phyloP scores from a whole-genome alignment of 2,113 vertebrate genomes.

The Corythaeola cristata region DNA sequence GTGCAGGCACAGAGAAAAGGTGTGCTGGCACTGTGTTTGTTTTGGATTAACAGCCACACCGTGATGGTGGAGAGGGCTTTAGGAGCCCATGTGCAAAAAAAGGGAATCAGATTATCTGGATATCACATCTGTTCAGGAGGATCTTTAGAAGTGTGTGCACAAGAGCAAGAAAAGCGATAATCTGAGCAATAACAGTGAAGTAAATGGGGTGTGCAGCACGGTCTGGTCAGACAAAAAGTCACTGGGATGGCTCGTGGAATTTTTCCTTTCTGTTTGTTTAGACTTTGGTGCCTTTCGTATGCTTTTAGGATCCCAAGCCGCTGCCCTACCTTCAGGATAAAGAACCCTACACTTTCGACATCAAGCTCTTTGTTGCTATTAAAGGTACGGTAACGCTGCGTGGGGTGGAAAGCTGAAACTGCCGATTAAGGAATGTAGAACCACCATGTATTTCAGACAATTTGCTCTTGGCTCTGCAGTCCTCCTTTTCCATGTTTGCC shows the following conservation, averaged over 20 bases:
- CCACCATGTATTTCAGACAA: not conserved
- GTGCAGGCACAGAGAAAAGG: not conserved
- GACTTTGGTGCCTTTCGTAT: not conserved
- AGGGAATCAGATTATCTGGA: not conserved
- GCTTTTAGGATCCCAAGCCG: constrained; percentile 85
- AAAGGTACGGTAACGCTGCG: constrained; percentile 80
- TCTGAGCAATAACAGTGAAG: not conserved
- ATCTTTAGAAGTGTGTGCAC: not conserved
- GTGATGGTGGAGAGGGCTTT: not conserved
- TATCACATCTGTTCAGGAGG: not conserved
- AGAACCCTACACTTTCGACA: constrained; percentile 88
- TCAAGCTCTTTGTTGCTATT: constrained; percentile 87
- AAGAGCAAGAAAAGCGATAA: not conserved
- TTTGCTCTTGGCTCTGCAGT: not conserved
- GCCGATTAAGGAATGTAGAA: not conserved
- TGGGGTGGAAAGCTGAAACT: not conserved
- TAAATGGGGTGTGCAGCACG: not conserved
- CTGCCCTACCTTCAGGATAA: constrained; percentile 88
- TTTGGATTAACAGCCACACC: rapidly evolving
- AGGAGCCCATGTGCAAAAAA: not conserved
- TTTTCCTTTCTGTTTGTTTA: not conserved
- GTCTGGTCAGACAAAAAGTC: not conserved
- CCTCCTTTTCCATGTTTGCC: not conserved
- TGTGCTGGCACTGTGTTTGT: not conserved
- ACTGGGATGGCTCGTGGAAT: not conserved